Evolutionary conservation across 2,888 invertebrate species (phyloP).

Genomic region (Dicyrtomina minuta): DNA sequence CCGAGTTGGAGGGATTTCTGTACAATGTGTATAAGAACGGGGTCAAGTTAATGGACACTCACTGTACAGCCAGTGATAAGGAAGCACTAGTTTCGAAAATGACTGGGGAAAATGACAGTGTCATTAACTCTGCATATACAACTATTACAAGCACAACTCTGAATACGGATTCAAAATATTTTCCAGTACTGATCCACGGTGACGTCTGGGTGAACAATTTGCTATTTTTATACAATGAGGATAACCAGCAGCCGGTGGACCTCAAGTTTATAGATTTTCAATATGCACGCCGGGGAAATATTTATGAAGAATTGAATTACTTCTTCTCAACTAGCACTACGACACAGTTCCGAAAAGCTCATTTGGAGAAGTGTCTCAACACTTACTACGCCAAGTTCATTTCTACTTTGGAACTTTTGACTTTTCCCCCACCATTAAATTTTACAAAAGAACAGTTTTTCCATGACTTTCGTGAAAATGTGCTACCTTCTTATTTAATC

Average conservation of each 20-base stretch:
- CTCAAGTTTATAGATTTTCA: conserved; percentile 46
- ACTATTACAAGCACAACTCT: background rate
- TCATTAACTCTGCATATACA: too few relatives aligned
- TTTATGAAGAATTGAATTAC: conserved; percentile 45
- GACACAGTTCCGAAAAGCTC: conserved; percentile 37
- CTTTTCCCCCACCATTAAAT: conserved; percentile 28
- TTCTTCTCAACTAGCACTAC: conserved; percentile 45
- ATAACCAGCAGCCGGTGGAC: conserved; percentile 31
- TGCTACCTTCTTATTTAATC: too few relatives aligned
- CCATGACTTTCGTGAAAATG: too few relatives aligned
- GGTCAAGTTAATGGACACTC: too few relatives aligned
- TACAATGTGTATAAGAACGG: too few relatives aligned
- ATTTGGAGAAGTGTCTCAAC: conserved; percentile 37
- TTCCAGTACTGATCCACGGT: conserved; percentile 45
- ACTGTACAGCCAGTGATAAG: too few relatives aligned
- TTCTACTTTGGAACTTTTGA: conserved; percentile 32
- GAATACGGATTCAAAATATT: conserved; percentile 30
- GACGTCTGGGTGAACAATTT: conserved; percentile 49
- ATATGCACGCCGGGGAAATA: conserved; percentile 34
- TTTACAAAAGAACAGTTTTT: too few relatives aligned
- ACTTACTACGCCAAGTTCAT: conserved; percentile 41
- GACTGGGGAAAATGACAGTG: too few relatives aligned
- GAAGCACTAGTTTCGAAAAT: too few relatives aligned
- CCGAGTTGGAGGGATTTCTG: too few relatives aligned
- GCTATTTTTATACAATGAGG: conserved; percentile 37